Percentiles rank a stretch among this genome's conserved stretches.
Evolutionary conservation across 2,113 vertebrate species (phyloP).

Genomic region (Ictidomys tridecemlineatus): DNA sequence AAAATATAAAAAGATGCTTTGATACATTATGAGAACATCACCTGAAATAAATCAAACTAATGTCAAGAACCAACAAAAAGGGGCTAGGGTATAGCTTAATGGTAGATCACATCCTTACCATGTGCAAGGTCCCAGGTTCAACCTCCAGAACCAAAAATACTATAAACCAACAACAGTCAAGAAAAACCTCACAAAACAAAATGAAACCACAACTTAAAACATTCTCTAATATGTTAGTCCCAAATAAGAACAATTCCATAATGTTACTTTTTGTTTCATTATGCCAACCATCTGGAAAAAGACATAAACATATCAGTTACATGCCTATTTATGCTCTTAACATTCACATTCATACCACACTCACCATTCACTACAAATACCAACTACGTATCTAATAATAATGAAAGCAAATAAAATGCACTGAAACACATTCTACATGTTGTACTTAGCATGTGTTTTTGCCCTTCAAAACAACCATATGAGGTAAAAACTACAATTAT

Average conservation of each 20-base stretch:
- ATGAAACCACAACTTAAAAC: no score
- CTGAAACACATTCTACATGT: neutral
- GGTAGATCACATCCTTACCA: neutral
- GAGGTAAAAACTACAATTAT: neutral
- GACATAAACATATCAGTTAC: no score
- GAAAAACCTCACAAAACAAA: no score
- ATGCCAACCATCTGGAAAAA: no score
- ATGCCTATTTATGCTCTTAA: no score
- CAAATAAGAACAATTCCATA: no score
- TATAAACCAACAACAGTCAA: neutral
- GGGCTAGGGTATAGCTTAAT: neutral
- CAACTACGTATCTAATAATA: no score
- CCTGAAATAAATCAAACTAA: neutral
- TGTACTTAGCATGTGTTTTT: neutral
- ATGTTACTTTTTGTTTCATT: no score
- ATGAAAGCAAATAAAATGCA: no score
- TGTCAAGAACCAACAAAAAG: neutral
- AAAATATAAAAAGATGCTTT: constrained; percentile 21
- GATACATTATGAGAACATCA: neutral
- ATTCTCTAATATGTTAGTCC: no score
- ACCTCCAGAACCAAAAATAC: neutral
- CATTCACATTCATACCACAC: no score
- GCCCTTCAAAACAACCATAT: neutral
- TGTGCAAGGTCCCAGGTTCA: neutral
- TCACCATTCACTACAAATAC: no score